These are phyloP conservation scores for Ormyrus labotus DNA, from an alignment of 2,888 invertebrate species.

Conservation along the genomic window DNA sequence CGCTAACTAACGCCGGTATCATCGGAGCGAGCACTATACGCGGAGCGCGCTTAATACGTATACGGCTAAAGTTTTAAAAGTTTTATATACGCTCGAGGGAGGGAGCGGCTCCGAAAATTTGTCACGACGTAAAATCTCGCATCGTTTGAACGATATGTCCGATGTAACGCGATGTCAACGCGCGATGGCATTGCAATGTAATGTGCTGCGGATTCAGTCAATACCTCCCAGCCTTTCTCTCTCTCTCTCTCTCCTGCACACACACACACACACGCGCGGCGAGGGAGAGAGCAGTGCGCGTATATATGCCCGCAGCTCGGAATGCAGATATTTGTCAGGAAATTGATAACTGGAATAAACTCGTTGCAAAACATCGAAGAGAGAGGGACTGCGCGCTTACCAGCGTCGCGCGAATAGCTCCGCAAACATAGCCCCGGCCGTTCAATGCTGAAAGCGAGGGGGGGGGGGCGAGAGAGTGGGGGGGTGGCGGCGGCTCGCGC, in stretches of 20 bases:
- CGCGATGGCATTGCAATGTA: constrained; percentile 58
- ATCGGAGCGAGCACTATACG: constrained; percentile 14
- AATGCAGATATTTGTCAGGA: constrained; percentile 74
- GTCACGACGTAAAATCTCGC: constrained; percentile 45
- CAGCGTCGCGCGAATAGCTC: too few species aligned
- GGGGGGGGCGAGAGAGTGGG: background rate
- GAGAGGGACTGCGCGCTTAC: constrained; percentile 30
- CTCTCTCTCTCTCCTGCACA: background rate
- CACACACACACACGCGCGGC: background rate
- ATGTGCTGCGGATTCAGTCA: constrained; percentile 63
- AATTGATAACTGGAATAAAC: constrained; percentile 75
- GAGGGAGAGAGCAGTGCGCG: background rate
- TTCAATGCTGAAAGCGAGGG: constrained; percentile 22
- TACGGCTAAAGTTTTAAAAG: constrained; percentile 44
- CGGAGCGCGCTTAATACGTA: constrained; percentile 35
- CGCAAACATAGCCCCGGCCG: constrained; percentile 38
- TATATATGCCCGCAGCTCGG: constrained; percentile 58
- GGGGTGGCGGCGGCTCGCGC: background rate
- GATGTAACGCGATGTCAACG: constrained; percentile 52
- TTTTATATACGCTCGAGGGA: background rate
- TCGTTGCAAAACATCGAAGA: constrained; percentile 68
- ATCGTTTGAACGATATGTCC: constrained; percentile 54
- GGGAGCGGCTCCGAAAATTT: constrained; percentile 13
- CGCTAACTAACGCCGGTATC: constrained; percentile 19
- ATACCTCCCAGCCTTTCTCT: constrained; percentile 54